A percentile compares a stretch with the other conserved stretches of the same genome.
These are phyloP conservation scores for Tenthredo livida DNA, from an alignment of 2,888 invertebrate genomes.

Conservation along the genomic window DNA sequence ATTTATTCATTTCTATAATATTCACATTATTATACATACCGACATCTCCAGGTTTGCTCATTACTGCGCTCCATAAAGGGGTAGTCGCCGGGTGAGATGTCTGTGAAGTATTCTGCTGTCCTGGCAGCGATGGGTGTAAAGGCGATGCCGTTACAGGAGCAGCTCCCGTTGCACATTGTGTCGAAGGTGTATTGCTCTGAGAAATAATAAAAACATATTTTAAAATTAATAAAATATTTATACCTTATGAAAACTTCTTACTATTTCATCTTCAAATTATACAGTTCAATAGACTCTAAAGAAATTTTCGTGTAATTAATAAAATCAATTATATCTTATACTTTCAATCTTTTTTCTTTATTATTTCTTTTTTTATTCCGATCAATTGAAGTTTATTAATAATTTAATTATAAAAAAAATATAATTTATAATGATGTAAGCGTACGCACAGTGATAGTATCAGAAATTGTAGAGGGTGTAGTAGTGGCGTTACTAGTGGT, in stretches of 20 bases:
- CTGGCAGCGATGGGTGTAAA: slow-evolving; percentile 73
- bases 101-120: slow-evolving; percentile 72
- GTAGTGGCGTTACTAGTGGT: slow-evolving; percentile 72
- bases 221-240: slow-evolving; percentile 16
- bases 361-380: too few species aligned
- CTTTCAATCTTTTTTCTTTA: too few species aligned
- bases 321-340: too few species aligned
- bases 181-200: slow-evolving; percentile 73
- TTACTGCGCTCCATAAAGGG: slow-evolving; percentile 77
- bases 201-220: slow-evolving; percentile 35
- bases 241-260: neutral
- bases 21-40: slow-evolving; percentile 62
- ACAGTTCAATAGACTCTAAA: neutral
- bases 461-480: slow-evolving; percentile 71
- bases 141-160: slow-evolving; percentile 68
- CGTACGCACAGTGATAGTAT: slow-evolving; percentile 70
- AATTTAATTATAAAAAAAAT: slow-evolving; percentile 39
- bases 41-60: slow-evolving; percentile 77
- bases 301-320: too few species aligned
- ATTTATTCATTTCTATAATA: neutral
- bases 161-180: slow-evolving; percentile 74
- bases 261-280: neutral
- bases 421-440: neutral
- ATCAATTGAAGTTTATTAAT: neutral
- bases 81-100: slow-evolving; percentile 73